Base-by-base conservation (phyloP, 1,140 invertebrate genomes). In the Lordiphosa clarofinis region DNA sequence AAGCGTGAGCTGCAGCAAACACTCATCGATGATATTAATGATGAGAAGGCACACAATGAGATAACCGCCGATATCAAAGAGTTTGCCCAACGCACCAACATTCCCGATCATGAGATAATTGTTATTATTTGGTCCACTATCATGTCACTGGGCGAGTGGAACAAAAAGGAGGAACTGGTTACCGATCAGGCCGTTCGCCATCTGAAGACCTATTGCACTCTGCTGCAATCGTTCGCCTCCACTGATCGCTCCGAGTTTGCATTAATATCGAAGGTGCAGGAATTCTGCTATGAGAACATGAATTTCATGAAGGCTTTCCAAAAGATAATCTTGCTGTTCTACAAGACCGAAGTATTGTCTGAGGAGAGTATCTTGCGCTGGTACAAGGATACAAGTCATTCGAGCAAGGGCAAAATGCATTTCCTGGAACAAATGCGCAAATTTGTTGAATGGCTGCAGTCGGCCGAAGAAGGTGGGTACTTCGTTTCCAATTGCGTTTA, bases 211-310 rank as follows among this genome's bases (percentile, higher is more conserved):
- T 98, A 97, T 89, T 95, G 95, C 70, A 92, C 93, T 39, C 91
- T 99, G 57, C 93, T 99, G 87, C 93, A 93, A 65, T 95, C 95
- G 10, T 97, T 98, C 84, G 94, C 95, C 63, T 92, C 92, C 74
- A 94, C 93, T 64, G 94, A 94, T 70, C 95, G 94, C 79, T 94
- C 96, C 47, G 96, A 98, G 90, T 91, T 98, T 74, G 93, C 94
- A 42, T 92, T 99, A 44, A 92, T 98, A 75, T 91, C 96, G 46
- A 96, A 96, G 89, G 94, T 98, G 72, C 97, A 99, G 90, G 97
- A 98, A 87, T 99, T 95, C 90, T 99, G 97, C 90, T 99, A 98
- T 90, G 97, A 98, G 87, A 98, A 99, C 91, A 98, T 98, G 96
- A 97, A 96, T 90, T 98, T 99, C 90, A 97, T 99, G 95, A 97